These are phyloP conservation scores for Colletes collaris DNA, from an alignment of 2,888 invertebrate species.

Conservation along the genomic window DNA sequence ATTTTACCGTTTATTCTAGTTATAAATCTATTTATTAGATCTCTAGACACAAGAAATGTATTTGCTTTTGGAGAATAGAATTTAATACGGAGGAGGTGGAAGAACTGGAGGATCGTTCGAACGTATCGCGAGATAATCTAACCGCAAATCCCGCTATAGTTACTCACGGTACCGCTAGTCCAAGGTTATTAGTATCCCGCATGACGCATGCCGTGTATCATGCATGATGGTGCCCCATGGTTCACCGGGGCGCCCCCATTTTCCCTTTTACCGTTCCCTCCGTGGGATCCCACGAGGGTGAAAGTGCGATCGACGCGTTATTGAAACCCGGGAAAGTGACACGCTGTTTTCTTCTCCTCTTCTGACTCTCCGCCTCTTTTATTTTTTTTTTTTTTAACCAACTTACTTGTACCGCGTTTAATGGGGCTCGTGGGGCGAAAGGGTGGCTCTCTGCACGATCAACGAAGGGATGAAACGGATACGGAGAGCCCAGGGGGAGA, in stretches of 20 bases:
- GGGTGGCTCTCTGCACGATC: conserved; percentile 20
- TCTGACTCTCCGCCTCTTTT: neutral
- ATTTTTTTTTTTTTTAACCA: conserved; percentile 35
- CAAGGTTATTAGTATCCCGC: conserved; percentile 62
- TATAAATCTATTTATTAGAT: too few relatives aligned
- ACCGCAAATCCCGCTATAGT: conserved; percentile 39
- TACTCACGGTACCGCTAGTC: conserved; percentile 60
- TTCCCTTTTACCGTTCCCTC: conserved; percentile 59
- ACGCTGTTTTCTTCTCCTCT: conserved; percentile 19
- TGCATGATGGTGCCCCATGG: conserved; percentile 57
- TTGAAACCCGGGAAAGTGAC: conserved; percentile 56
- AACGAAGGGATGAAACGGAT: conserved; percentile 50
- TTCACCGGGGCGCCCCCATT: conserved; percentile 48
- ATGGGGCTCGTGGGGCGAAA: conserved; percentile 21
- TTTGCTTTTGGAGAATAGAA: too few relatives aligned
- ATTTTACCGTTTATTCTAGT: too few relatives aligned
- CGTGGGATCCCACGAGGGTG: conserved; percentile 39
- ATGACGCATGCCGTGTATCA: conserved; percentile 38
- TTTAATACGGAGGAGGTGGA: too few relatives aligned
- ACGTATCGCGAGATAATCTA: conserved; percentile 26
- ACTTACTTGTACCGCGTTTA: conserved; percentile 67
- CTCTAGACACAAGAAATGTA: too few relatives aligned
- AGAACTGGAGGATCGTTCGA: neutral
- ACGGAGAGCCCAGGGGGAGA: neutral
- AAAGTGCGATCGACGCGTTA: conserved; percentile 42